Base-by-base conservation (phyloP, 2,797 vertebrate species). In the Limnodromus scolopaceus region DNA sequence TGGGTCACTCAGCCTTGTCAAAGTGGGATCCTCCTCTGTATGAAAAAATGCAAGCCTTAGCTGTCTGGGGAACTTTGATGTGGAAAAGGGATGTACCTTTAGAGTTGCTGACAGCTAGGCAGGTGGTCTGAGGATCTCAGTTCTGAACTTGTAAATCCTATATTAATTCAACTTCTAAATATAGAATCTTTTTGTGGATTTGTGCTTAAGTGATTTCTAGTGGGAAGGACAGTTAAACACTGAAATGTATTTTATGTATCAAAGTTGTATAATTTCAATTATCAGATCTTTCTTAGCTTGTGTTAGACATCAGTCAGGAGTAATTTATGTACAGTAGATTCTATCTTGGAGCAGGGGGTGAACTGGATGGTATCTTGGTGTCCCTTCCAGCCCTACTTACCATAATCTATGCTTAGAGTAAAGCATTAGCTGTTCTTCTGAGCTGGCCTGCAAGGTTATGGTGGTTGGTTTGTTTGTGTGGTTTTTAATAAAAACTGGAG, bases 261-360 rank as follows among this genome's bases (percentile, higher is more conserved):
- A 78, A 77, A 16, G 12, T 71, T 88, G 48, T 93, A 41, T 77
- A 88, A 70, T 86, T 92, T 90, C 28, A 88, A 55, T 93, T 86
- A 81, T 72, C 60, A 71, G 15, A 66, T 70, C 11, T 16, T 90
- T 84, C 65, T 81, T 24, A 88, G 39, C 27, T 68, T 87, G 22
- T 58, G 17, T 70, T 85, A 66, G 36, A 25, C 0, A 0, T 48
- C 43, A 75, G 28, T 54, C 64, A 84, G 57, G 27, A 66, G 39
- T 58, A 57, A 58, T 70, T 88, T 68, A 39, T 39, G 39, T 19
- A 54, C 4, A 43, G 24, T 18, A 81, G 45, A 63, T 30, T 36
- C 38, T 69, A 25, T 65, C 25, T 72, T 87, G 71, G 11, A 91
- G n/a, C 5, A 51, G 16, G 7, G 1, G 3, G 5, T 43, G 16